phyloP scores from a whole-genome alignment of 2,797 vertebrate species.

The Lacerta viridis region DNA sequence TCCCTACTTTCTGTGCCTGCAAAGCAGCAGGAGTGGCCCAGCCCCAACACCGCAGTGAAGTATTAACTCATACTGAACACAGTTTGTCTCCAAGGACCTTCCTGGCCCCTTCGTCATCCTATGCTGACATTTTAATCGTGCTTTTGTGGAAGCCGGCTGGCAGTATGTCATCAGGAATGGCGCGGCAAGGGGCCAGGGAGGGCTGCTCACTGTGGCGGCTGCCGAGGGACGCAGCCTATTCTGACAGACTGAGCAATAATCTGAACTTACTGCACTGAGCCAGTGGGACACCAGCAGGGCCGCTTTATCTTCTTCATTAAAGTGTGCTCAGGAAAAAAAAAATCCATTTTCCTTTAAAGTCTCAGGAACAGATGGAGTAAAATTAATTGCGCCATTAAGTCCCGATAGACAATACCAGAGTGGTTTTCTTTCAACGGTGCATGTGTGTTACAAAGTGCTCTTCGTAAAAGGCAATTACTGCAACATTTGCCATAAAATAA shows the following conservation, averaged over 20 bases:
- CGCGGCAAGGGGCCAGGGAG: slow-evolving; percentile 84
- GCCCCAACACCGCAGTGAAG: slow-evolving; percentile 82
- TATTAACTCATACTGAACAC: slow-evolving; percentile 88
- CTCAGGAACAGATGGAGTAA: slow-evolving; percentile 95
- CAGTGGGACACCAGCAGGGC: slow-evolving; percentile 89
- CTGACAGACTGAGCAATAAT: slow-evolving; percentile 92
- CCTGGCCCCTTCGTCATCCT: slow-evolving; percentile 87
- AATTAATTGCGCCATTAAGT: slow-evolving; percentile 98
- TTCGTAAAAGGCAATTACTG: slow-evolving; percentile 95
- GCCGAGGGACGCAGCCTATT: slow-evolving; percentile 86
- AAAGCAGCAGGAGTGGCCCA: slow-evolving; percentile 72
- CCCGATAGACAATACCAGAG: slow-evolving; percentile 92
- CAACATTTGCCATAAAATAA: slow-evolving; percentile 94
- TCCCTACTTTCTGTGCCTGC: slow-evolving; percentile 66
- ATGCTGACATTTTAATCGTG: slow-evolving; percentile 91
- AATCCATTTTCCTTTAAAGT: slow-evolving; percentile 97
- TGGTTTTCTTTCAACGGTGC: slow-evolving; percentile 93
- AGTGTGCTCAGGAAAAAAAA: slow-evolving; percentile 91
- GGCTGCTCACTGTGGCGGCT: slow-evolving; percentile 83
- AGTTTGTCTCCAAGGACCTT: slow-evolving; percentile 87
- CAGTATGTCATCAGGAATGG: slow-evolving; percentile 88
- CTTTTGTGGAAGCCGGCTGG: slow-evolving; percentile 89
- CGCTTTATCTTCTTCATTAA: slow-evolving; percentile 99
- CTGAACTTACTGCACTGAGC: slow-evolving; percentile 91
- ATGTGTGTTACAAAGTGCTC: slow-evolving; percentile 91